Base-by-base conservation (phyloP, 2,888 invertebrate species). In the Melanostoma mellinum region DNA sequence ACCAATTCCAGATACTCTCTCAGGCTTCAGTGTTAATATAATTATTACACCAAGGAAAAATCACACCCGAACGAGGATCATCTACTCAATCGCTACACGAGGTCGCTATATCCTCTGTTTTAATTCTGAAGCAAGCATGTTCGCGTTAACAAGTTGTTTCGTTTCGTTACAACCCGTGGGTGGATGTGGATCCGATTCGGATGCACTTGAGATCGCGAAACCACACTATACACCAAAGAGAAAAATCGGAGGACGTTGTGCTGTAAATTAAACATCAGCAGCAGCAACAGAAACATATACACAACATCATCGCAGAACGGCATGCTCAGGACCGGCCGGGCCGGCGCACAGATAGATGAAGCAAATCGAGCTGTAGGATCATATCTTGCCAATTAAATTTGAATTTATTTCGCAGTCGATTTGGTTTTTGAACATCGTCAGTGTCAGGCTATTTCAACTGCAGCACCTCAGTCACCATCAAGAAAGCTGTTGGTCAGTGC, bases 331-430 rank as follows among this genome's bases (percentile, higher is more conserved):
- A 53, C 58, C 55, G 58, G 53, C 35, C 44, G 35, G 58, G 53
- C 35, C 44, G 35, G 36, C 35, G 48, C 2, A 38, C 8, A 74
- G 65, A 75, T 71, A 67, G 84, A 75, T 74, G 84, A 75, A 71
- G 65, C 36, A 79, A 79, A 79, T 84, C 84, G 84, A 74, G 82
- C 68, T 82, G 79, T 84, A 68, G 86, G 86, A 87, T 87, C 87
- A 87, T 85, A 87, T 87, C 87, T 86, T 89, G 89, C 90, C 90
- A 90, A 90, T 90, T 90, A 90, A 90, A 90, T 90, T 90, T 90
- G 88, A 89, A 89, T 90, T 88, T 90, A 90, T 88, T 88, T 89
- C 86, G 86, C 86, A 86, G 86, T 86, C 85, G 87, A 87, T 87
- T 87, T 86, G 80, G 77, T 81, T 80, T 79, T 67, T 53, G 69